Evolutionary conservation across 2,797 vertebrate species (phyloP).

Genomic region (Sebastes vulpes): DNA sequence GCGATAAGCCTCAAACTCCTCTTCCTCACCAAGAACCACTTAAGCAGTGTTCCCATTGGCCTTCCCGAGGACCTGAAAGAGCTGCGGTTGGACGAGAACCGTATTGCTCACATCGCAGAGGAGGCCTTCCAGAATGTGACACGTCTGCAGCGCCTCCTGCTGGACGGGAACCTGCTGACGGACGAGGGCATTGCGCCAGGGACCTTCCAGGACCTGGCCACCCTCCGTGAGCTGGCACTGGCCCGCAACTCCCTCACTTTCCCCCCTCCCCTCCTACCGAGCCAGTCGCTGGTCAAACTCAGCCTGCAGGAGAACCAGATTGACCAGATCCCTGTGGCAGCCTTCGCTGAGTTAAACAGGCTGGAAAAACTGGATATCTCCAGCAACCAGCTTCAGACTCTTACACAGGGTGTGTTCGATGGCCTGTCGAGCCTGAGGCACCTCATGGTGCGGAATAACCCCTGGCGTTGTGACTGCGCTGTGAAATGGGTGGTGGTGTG

Average conservation of each 20-base stretch:
- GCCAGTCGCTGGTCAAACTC: conserved; percentile 90
- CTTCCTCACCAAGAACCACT: conserved; percentile 97
- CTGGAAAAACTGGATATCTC: conserved; percentile 96
- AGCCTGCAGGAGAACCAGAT: conserved; percentile 98
- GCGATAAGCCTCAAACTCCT: conserved; percentile 95
- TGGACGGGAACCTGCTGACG: conserved; percentile 96
- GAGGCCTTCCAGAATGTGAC: conserved; percentile 97
- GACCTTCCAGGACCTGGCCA: conserved; percentile 93
- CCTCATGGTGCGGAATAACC: conserved; percentile 94
- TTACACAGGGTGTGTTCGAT: conserved; percentile 94
- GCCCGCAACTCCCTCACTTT: conserved; percentile 94
- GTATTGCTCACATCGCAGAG: conserved; percentile 94
- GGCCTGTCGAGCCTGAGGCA: conserved; percentile 90
- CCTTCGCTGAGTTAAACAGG: conserved; percentile 90
- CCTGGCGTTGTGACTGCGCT: conserved; percentile 95
- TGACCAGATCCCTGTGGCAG: conserved; percentile 91
- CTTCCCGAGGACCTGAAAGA: conserved; percentile 94
- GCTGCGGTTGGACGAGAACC: conserved; percentile 95
- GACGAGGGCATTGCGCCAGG: conserved; percentile 95
- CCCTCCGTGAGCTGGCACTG: conserved; percentile 94
- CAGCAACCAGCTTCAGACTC: conserved; percentile 92
- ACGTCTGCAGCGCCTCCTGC: conserved; percentile 91
- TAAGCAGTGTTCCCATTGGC: conserved; percentile 97
- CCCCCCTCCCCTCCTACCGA: conserved; percentile 93
- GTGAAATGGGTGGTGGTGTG: conserved; percentile 97